A percentile compares a stretch with the other conserved stretches of the same genome.
Evolutionary conservation across 2,797 vertebrate species (phyloP).

Genomic region (Onychomys torridus): DNA sequence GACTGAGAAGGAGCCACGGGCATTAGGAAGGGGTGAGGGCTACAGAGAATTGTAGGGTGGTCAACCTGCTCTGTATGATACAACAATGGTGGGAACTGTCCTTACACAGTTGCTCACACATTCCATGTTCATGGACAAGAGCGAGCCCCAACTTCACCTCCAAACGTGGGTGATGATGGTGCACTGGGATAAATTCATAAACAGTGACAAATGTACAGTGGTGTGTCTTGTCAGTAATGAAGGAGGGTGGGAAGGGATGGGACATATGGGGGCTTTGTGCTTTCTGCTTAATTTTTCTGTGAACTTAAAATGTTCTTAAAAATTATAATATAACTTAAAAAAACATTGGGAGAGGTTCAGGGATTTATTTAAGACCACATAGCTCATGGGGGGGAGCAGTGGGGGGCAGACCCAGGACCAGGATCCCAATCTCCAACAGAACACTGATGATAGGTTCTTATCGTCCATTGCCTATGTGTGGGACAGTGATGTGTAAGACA

Average conservation of each 20-base stretch:
- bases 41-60: not conserved
- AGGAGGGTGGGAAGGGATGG: not conserved
- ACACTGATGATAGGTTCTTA: not conserved
- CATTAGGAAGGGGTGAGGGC: not conserved
- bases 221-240: not conserved
- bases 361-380: not conserved
- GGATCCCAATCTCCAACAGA: not conserved
- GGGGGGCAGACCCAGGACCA: not conserved
- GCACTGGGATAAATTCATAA: too few relatives aligned
- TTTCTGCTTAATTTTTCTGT: not conserved
- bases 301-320: not conserved
- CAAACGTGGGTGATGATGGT: not conserved
- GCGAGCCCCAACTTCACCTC: not conserved
- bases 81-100: not conserved
- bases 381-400: not conserved
- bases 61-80: not conserved
- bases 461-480: not conserved
- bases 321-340: not conserved
- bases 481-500: not conserved
- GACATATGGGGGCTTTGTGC: not conserved
- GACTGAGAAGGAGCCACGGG: not conserved
- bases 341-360: not conserved
- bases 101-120: not conserved
- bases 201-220: accelerated
- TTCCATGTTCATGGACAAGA: not conserved